Conservation (phyloP, 2,888 invertebrate genomes). For the Diabrotica balteata region DNA sequence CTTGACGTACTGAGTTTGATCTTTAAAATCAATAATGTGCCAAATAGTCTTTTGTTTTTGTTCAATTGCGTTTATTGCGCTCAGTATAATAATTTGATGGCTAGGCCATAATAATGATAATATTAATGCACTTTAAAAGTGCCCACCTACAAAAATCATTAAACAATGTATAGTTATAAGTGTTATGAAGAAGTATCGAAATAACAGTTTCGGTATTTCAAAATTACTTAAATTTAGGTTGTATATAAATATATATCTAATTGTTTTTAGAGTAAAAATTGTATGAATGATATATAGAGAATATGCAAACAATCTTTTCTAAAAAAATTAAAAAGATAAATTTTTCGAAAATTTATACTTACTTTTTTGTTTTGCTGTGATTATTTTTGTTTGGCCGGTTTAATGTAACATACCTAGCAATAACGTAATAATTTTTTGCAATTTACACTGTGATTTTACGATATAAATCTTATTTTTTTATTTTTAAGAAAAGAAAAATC, state of each 20-base stretch:
- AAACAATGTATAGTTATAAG: slow-evolving; percentile 57
- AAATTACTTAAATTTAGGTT: slow-evolving; percentile 45
- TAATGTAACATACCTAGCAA: slow-evolving; percentile 53
- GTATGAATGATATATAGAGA: slow-evolving; percentile 48
- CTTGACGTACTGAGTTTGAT: slow-evolving; percentile 36
- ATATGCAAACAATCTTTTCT: slow-evolving; percentile 44
- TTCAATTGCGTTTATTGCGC: slow-evolving; percentile 47
- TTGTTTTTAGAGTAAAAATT: slow-evolving; percentile 48
- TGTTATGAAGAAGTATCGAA: slow-evolving; percentile 44
- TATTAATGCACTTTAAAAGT: slow-evolving; percentile 58
- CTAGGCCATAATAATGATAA: slow-evolving; percentile 54
- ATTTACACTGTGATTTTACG: slow-evolving; percentile 49
- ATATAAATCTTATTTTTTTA: slow-evolving; percentile 42
- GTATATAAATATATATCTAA: slow-evolving; percentile 47
- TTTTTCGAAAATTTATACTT: slow-evolving; percentile 39
- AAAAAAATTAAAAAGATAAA: slow-evolving; percentile 42
- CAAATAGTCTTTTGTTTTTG: slow-evolving; percentile 44
- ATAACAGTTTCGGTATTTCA: slow-evolving; percentile 34
- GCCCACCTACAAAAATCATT: slow-evolving; percentile 55
- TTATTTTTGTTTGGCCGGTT: slow-evolving; percentile 50
- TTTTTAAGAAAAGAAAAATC: slow-evolving; percentile 37
- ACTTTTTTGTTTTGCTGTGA: slow-evolving; percentile 45
- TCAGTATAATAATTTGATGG: slow-evolving; percentile 54
- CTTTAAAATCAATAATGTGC: slow-evolving; percentile 44
- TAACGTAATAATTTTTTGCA: slow-evolving; percentile 48